Conservation (phyloP, 2,113 vertebrate genomes). For the Ophthalmolycus amberensis region DNA sequence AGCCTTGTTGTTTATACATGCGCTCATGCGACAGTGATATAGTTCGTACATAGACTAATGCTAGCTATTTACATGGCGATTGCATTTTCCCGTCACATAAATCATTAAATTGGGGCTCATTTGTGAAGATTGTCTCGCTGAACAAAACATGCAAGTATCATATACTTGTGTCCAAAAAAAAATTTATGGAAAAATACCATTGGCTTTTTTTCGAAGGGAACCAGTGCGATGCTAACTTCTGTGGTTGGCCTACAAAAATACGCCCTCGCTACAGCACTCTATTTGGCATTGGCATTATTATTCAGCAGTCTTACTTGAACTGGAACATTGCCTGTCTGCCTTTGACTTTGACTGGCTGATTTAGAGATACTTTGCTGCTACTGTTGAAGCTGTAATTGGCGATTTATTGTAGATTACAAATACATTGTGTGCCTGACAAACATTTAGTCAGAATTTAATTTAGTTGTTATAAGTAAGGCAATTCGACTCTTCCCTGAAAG, state of each 20-base stretch:
- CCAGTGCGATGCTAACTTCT: background rate
- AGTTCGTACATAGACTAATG: background rate
- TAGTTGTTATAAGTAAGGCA: background rate
- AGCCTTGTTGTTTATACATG: background rate
- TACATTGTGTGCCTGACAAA: background rate
- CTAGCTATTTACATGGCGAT: background rate
- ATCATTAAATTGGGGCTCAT: background rate
- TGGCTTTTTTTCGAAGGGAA: background rate
- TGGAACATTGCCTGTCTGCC: background rate
- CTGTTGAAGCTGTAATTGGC: background rate
- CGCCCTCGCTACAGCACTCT: conserved; percentile 1
- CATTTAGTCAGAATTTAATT: background rate
- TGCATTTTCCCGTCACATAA: background rate
- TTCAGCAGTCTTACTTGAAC: background rate
- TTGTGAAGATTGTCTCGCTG: background rate
- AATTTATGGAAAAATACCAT: background rate
- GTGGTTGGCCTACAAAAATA: background rate
- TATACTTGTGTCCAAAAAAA: background rate
- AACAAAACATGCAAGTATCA: background rate
- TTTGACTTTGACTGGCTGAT: background rate
- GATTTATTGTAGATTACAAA: conserved; percentile 13
- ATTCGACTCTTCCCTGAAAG: background rate
- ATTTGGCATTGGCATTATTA: background rate
- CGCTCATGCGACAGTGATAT: background rate
- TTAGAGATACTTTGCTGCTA: background rate